Evolutionary conservation across 2,797 vertebrate species (phyloP).

Genomic region (Chiloscyllium punctatum): DNA sequence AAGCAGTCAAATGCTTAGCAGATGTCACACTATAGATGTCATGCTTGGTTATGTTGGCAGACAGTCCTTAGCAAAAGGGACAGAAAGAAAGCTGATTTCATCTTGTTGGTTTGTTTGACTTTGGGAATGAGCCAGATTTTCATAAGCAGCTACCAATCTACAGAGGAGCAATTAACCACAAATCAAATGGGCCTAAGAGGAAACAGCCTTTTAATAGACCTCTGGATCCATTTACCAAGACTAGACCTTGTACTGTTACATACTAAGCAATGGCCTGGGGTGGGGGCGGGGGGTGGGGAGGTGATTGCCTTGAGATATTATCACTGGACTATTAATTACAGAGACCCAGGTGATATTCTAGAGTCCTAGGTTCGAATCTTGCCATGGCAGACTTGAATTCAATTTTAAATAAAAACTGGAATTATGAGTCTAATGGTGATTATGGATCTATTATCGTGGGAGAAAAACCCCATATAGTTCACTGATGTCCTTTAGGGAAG

Average conservation of each 20-base stretch:
- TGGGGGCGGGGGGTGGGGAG: too few relatives aligned
- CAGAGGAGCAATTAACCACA: background rate
- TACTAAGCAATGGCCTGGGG: too few relatives aligned
- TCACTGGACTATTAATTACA: too few relatives aligned
- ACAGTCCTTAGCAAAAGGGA: background rate
- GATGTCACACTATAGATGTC: background rate
- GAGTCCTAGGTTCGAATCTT: too few relatives aligned
- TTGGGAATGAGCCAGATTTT: background rate
- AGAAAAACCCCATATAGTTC: too few relatives aligned
- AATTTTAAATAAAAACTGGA: too few relatives aligned
- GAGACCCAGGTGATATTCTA: too few relatives aligned
- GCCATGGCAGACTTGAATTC: too few relatives aligned
- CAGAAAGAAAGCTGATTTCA: background rate
- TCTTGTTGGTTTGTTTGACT: background rate
- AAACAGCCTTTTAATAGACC: background rate
- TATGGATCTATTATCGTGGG: too few relatives aligned
- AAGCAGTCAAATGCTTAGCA: background rate
- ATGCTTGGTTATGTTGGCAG: background rate
- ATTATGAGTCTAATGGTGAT: too few relatives aligned
- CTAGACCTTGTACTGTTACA: background rate
- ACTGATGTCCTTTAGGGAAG: too few relatives aligned
- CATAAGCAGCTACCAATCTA: background rate
- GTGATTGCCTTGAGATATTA: too few relatives aligned
- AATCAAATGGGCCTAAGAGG: background rate
- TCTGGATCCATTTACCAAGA: background rate